These are phyloP conservation scores for Phortica variegata DNA, from an alignment of 1,140 invertebrate species.

Conservation along the genomic window DNA sequence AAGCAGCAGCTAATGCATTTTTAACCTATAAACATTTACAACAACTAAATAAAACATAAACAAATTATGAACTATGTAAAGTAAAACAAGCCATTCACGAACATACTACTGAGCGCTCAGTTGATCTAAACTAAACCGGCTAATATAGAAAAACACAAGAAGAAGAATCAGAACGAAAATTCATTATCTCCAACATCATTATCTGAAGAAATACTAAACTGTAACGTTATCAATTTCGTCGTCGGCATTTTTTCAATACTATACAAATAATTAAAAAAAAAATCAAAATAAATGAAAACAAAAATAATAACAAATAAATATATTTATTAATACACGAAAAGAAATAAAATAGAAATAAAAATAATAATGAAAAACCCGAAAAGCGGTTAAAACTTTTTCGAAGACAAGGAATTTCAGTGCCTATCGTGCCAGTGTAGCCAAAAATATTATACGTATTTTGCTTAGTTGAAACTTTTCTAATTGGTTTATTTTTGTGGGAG, in stretches of 20 bases:
- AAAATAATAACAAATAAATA: slow-evolving; percentile 14
- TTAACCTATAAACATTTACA: too few relatives aligned
- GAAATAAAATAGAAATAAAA: slow-evolving; percentile 23
- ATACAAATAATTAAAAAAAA: slow-evolving; percentile 9
- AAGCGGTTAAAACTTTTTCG: too few relatives aligned
- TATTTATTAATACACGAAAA: slow-evolving; percentile 9
- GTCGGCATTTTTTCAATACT: slow-evolving; percentile 42
- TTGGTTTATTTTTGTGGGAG: too few relatives aligned
- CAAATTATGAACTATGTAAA: too few relatives aligned
- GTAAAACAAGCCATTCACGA: too few relatives aligned
- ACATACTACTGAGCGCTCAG: too few relatives aligned
- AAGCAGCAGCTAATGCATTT: slow-evolving; percentile 45
- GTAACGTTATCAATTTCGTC: slow-evolving; percentile 36
- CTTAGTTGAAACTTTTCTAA: slow-evolving; percentile 53
- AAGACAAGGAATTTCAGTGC: slow-evolving; percentile 55
- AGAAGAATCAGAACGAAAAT: slow-evolving; percentile 14
- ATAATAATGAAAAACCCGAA: slow-evolving; percentile 48
- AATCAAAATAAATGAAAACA: slow-evolving; percentile 25
- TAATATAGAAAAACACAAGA: too few relatives aligned
- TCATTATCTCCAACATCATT: slow-evolving; percentile 11
- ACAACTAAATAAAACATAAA: slow-evolving; percentile 18
- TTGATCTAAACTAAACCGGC: too few relatives aligned
- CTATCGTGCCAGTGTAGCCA: slow-evolving; percentile 54
- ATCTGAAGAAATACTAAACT: slow-evolving; percentile 23
- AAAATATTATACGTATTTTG: slow-evolving; percentile 53